Conservation (phyloP, 2,888 invertebrate species). For the Antheraea yamamai region DNA sequence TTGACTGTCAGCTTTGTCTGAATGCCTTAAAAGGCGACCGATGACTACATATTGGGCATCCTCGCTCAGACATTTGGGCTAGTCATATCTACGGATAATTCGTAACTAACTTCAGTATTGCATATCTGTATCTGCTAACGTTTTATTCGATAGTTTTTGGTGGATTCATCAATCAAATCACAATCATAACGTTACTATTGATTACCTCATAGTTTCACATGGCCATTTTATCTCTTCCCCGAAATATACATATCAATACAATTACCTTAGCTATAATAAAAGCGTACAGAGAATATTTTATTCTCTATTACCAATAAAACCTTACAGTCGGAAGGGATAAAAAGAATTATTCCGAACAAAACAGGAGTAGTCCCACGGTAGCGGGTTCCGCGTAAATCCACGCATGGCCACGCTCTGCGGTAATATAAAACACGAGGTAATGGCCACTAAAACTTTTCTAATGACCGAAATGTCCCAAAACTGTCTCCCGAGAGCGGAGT, state of each 20-base stretch:
- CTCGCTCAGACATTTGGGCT: too few species aligned
- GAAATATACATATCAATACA: background rate
- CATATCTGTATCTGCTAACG: too few species aligned
- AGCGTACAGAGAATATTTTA: conserved; percentile 10
- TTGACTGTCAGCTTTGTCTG: too few species aligned
- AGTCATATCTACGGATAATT: too few species aligned
- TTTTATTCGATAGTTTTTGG: too few species aligned
- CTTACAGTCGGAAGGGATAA: conserved; percentile 18
- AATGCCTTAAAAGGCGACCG: too few species aligned
- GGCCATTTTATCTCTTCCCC: too few species aligned
- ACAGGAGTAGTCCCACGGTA: conserved; percentile 32
- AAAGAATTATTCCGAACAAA: conserved; percentile 19
- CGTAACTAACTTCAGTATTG: too few species aligned
- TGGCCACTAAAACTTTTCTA: conserved; percentile 75
- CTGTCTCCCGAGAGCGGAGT: conserved; percentile 65
- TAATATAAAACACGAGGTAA: conserved; percentile 68
- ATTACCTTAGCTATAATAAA: background rate
- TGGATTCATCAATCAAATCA: too few species aligned
- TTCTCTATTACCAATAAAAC: conserved; percentile 21
- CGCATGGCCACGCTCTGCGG: conserved; percentile 43
- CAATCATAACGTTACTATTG: too few species aligned
- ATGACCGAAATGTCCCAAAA: conserved; percentile 68
- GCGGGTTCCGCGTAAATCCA: conserved; percentile 51
- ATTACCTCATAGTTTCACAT: too few species aligned
- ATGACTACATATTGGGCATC: too few species aligned